Evolutionary conservation across 2,797 vertebrate genomes (phyloP).

Genomic region (Naso thynnoides): DNA sequence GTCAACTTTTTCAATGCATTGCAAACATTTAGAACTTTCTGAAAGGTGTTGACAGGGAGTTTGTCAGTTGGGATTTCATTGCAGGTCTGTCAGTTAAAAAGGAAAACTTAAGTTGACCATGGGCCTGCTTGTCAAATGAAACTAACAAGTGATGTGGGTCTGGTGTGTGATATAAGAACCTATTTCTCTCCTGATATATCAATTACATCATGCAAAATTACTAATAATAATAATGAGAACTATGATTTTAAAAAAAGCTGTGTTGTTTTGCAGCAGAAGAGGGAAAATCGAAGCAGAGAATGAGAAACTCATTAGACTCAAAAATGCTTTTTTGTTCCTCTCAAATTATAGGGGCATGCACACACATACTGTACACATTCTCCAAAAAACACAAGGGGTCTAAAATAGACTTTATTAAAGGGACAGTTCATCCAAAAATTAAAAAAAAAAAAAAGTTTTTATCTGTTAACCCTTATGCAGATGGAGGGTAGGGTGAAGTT

Average conservation of each 20-base stretch:
- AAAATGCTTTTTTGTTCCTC: background rate
- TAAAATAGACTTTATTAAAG: too few relatives aligned
- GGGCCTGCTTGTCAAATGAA: background rate
- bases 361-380: background rate
- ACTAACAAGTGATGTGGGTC: background rate
- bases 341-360: background rate
- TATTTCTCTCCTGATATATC: background rate
- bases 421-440: too few relatives aligned
- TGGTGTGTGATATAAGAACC: background rate
- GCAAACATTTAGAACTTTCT: background rate
- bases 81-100: background rate
- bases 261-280: slow-evolving; percentile 26
- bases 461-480: too few relatives aligned
- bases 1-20: background rate
- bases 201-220: background rate
- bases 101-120: background rate
- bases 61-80: background rate
- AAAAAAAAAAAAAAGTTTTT: too few relatives aligned
- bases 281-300: slow-evolving; percentile 10
- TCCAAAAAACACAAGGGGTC: too few relatives aligned
- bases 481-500: too few relatives aligned
- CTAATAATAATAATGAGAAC: background rate
- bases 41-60: background rate
- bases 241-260: too few relatives aligned
- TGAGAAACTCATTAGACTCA: slow-evolving; percentile 1